Conservation (phyloP, 2,888 invertebrate species). For the Elmis aenea region DNA sequence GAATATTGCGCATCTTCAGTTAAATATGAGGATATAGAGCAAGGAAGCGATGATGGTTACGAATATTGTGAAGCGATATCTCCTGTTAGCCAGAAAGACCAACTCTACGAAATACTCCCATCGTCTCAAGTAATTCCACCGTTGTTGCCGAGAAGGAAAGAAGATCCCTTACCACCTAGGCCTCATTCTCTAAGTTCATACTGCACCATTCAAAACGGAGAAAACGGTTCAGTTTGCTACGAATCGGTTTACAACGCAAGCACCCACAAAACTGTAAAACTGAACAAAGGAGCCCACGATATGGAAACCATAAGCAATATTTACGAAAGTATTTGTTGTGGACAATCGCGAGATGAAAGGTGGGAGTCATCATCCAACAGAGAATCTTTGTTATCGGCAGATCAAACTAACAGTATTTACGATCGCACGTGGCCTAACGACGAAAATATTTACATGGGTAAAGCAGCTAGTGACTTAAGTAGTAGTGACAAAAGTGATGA, state of each 20-base stretch:
- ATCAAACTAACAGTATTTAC: constrained; percentile 59
- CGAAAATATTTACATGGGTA: constrained; percentile 42
- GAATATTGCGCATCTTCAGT: constrained; percentile 17
- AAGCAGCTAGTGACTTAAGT: constrained; percentile 53
- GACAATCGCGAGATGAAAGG: constrained; percentile 23
- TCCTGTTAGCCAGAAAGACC: constrained; percentile 44
- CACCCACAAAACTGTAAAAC: constrained; percentile 11
- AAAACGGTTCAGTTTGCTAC: constrained; percentile 55
- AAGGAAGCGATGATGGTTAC: constrained; percentile 50
- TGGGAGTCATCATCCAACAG: constrained; percentile 33
- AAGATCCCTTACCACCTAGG: constrained; percentile 49
- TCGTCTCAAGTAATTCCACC: constrained; percentile 22
- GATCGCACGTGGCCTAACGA: constrained; percentile 50
- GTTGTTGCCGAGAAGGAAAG: constrained; percentile 42
- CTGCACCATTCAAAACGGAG: constrained; percentile 56
- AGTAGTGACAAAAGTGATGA: constrained; percentile 60
- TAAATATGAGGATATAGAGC: constrained; percentile 23
- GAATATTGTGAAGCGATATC: constrained; percentile 48
- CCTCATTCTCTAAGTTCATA: constrained; percentile 56
- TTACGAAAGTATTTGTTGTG: constrained; percentile 29
- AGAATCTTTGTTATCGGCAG: constrained; percentile 51
- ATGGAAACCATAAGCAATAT: constrained; percentile 19
- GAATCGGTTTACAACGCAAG: constrained; percentile 49
- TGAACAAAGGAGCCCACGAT: constrained; percentile 8
- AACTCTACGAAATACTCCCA: constrained; percentile 53